phyloP scores from a whole-genome alignment of 2,797 vertebrate species.

The Thalassophryne amazonica region DNA sequence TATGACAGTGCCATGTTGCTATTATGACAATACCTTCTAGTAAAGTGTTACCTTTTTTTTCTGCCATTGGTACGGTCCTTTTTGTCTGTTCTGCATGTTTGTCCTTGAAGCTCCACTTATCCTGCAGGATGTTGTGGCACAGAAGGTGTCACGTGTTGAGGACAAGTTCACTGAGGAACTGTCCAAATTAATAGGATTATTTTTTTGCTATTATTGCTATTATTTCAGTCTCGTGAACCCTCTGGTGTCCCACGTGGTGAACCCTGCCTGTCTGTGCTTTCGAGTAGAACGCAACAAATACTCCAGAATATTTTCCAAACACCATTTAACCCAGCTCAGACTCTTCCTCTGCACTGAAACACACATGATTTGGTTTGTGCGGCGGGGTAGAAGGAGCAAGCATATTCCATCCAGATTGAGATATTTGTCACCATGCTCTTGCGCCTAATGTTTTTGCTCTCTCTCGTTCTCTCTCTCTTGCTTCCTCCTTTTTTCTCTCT shows the following conservation, averaged over 20 bases:
- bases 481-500: slow-evolving; percentile 5
- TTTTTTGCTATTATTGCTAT: background rate
- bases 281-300: slow-evolving; percentile 4
- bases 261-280: slow-evolving; percentile 40
- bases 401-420: slow-evolving; percentile 50
- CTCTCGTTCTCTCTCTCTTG: background rate
- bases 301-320: slow-evolving; percentile 36
- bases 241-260: slow-evolving; percentile 1
- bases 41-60: too few species aligned
- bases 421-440: slow-evolving; percentile 46
- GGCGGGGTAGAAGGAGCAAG: slow-evolving; percentile 20
- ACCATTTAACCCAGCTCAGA: slow-evolving; percentile 34
- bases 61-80: too few species aligned
- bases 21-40: too few species aligned
- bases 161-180: too few species aligned
- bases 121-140: too few species aligned
- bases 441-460: slow-evolving; percentile 5
- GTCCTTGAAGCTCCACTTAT: too few species aligned
- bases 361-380: slow-evolving; percentile 45
- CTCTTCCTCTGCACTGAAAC: slow-evolving; percentile 31
- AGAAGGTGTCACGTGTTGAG: too few species aligned
- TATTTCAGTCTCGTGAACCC: background rate
- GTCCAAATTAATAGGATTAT: too few species aligned
- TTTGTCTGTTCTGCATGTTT: too few species aligned
- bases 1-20: too few species aligned